Evolutionary conservation across 2,113 vertebrate genomes (phyloP).

Genomic region (Amazona vittata): DNA sequence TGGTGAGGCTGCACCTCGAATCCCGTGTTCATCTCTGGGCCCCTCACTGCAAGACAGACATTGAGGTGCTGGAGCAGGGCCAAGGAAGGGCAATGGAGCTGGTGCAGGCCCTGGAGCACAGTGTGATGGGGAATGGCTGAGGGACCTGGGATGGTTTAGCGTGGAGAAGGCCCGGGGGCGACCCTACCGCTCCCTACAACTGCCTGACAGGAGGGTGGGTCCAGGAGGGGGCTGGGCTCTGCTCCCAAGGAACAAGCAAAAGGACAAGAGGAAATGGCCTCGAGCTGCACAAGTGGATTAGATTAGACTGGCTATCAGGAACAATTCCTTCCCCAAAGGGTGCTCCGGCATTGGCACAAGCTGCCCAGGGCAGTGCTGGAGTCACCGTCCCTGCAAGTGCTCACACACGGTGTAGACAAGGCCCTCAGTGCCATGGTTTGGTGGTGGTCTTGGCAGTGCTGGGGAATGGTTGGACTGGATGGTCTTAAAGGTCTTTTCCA

Average conservation of each 20-base stretch:
- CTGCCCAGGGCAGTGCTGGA: no score
- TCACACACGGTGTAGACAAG: neutral
- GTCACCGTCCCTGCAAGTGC: no score
- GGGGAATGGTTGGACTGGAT: neutral
- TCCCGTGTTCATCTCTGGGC: neutral
- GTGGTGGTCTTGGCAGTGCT: neutral
- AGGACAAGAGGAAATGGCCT: no score
- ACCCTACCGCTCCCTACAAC: neutral
- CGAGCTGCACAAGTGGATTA: no score
- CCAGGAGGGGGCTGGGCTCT: neutral
- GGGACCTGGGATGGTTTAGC: neutral
- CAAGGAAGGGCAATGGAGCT: no score
- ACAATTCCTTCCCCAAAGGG: no score
- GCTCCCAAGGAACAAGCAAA: no score
- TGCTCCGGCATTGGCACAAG: no score
- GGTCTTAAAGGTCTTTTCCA: neutral
- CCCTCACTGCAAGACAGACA: neutral
- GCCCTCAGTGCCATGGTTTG: neutral
- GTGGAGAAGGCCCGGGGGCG: no score
- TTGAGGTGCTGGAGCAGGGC: neutral
- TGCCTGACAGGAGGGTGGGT: neutral
- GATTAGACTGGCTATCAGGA: no score
- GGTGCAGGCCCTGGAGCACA: neutral
- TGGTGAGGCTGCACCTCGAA: neutral
- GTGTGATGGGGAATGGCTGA: neutral